These are phyloP conservation scores for Etheostoma nigrum DNA, from an alignment of 2,797 vertebrate genomes.

Conservation along the genomic window DNA sequence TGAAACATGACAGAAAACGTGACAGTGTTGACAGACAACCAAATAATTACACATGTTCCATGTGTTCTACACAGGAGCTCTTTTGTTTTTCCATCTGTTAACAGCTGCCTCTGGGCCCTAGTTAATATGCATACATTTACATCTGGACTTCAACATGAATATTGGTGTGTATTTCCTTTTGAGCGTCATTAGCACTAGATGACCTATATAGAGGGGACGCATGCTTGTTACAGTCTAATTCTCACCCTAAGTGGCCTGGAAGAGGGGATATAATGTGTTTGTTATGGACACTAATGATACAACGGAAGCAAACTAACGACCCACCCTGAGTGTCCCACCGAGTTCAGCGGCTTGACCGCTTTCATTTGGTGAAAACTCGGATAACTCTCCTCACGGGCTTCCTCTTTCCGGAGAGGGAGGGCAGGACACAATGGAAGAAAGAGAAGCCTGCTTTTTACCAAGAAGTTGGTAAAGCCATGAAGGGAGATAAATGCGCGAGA, in stretches of 20 bases:
- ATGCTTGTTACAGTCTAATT: constrained; percentile 79
- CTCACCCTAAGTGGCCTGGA: constrained; percentile 74
- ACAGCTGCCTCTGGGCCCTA: constrained; percentile 45
- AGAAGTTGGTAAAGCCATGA: constrained; percentile 1
- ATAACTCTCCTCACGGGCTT: constrained; percentile 27
- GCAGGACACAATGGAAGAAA: constrained; percentile 1
- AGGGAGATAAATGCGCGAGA: constrained; percentile 1
- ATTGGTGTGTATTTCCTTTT: constrained; percentile 47
- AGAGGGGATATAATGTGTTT: constrained; percentile 79
- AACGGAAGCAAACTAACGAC: constrained; percentile 70
- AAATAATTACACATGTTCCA: constrained; percentile 26
- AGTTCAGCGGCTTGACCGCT: constrained; percentile 50
- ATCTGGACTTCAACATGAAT: constrained; percentile 23
- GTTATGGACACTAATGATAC: constrained; percentile 80
- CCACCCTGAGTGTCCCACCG: constrained; percentile 62
- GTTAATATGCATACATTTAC: constrained; percentile 38
- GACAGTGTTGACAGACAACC: constrained; percentile 26
- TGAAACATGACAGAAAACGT: constrained; percentile 17
- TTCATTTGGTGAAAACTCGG: constrained; percentile 31
- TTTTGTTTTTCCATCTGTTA: constrained; percentile 21
- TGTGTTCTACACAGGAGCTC: constrained; percentile 8
- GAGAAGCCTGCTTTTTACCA: neutral
- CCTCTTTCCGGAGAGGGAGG: constrained; percentile 14
- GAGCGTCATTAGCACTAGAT: constrained; percentile 60
- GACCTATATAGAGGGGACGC: constrained; percentile 72